Conservation (phyloP, 2,888 invertebrate genomes). For the Gisinianus flammeolus region DNA sequence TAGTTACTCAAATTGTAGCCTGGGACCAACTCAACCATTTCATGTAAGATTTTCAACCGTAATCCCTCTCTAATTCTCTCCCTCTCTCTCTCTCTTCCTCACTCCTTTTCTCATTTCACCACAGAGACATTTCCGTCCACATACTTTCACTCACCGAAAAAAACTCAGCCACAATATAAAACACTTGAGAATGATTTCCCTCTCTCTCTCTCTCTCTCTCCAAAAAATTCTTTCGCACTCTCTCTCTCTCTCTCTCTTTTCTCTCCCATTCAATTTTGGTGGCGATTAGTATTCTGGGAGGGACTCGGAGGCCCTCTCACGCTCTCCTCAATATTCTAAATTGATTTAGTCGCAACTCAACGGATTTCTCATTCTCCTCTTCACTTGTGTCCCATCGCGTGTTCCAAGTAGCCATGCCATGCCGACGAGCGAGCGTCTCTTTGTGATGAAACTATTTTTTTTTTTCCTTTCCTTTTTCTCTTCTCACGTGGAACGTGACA, state of each 20-base stretch:
- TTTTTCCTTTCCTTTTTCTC: no score
- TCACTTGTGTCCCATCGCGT: no score
- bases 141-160: background rate
- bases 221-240: background rate
- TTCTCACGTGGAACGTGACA: no score
- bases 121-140: background rate
- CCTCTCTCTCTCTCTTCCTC: background rate
- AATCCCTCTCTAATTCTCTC: background rate
- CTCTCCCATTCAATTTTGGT: background rate
- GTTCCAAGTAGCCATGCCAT: no score
- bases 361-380: no score
- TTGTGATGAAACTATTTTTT: no score
- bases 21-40: slow-evolving; percentile 77
- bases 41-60: slow-evolving; percentile 66
- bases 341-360: no score
- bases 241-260: background rate
- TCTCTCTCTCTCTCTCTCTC: background rate
- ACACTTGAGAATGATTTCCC: background rate
- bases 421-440: no score
- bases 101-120: background rate
- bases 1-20: slow-evolving; percentile 74
- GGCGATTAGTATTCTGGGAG: background rate
- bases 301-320: no score
- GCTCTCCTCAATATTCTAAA: no score
- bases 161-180: background rate